Evolutionary conservation across 2,888 invertebrate species (phyloP).

Genomic region (Andrena chrysosceles): DNA sequence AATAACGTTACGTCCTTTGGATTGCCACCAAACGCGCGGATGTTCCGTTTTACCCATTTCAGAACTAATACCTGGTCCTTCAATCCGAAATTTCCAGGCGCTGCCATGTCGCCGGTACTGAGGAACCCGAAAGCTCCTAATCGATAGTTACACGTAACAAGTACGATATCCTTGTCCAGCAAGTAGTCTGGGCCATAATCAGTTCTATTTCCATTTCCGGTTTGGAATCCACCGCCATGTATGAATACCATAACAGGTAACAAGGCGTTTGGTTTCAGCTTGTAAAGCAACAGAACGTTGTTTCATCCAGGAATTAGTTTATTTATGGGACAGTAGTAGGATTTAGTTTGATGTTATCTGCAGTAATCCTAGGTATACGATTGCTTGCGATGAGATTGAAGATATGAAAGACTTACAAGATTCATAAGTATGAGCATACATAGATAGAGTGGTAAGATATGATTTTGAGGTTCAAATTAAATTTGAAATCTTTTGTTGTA

Average conservation of each 20-base stretch:
- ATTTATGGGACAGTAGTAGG: neutral
- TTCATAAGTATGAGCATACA: too few relatives aligned
- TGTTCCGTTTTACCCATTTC: constrained; percentile 67
- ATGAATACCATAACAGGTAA: constrained; percentile 65
- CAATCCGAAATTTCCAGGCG: constrained; percentile 76
- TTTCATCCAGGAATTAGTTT: neutral
- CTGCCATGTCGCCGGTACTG: constrained; percentile 73
- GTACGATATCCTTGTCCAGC: constrained; percentile 65
- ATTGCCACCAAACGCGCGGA: neutral
- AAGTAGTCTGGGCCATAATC: constrained; percentile 62
- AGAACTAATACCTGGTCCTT: constrained; percentile 76
- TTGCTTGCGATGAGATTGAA: too few relatives aligned
- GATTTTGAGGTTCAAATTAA: too few relatives aligned
- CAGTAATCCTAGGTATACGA: too few relatives aligned
- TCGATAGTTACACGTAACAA: constrained; percentile 71
- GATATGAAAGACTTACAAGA: too few relatives aligned
- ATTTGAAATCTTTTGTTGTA: too few relatives aligned
- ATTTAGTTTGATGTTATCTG: too few relatives aligned
- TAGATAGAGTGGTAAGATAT: too few relatives aligned
- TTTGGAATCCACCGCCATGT: constrained; percentile 66
- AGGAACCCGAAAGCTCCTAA: constrained; percentile 69
- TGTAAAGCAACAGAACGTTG: neutral
- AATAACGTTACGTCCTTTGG: neutral
- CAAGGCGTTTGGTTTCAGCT: neutral
- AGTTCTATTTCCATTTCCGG: constrained; percentile 41